These are phyloP conservation scores for Barnardius zonarius DNA, from an alignment of 2,113 vertebrate genomes.

Conservation along the genomic window DNA sequence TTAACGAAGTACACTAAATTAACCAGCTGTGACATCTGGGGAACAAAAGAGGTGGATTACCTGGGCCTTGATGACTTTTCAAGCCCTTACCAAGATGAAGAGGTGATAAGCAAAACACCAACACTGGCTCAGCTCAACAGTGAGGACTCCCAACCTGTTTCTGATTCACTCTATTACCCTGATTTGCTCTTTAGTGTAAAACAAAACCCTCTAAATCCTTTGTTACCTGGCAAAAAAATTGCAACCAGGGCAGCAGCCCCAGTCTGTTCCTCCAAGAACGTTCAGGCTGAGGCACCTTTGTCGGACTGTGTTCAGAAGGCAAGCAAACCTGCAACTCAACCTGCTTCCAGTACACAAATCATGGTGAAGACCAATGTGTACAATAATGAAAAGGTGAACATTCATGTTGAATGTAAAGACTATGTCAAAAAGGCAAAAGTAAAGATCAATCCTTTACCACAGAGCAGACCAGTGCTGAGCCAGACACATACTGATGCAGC, in stretches of 20 bases:
- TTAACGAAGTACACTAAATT: slow-evolving; percentile 96
- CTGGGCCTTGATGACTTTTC: slow-evolving; percentile 96
- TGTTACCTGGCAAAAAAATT: slow-evolving; percentile 83
- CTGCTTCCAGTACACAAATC: slow-evolving; percentile 90
- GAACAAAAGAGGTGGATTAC: slow-evolving; percentile 98
- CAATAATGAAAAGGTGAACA: slow-evolving; percentile 76
- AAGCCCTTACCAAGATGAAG: slow-evolving; percentile 97
- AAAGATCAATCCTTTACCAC: slow-evolving; percentile 81
- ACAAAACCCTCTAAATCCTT: slow-evolving; percentile 72
- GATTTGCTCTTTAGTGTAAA: slow-evolving; percentile 83
- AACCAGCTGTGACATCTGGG: slow-evolving; percentile 98
- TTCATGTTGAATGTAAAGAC: slow-evolving; percentile 83
- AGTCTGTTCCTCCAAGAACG: slow-evolving; percentile 81
- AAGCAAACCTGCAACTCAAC: slow-evolving; percentile 86
- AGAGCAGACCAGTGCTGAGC: slow-evolving; percentile 68
- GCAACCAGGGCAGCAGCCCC: slow-evolving; percentile 78
- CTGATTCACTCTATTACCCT: slow-evolving; percentile 90
- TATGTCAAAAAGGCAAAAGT: slow-evolving; percentile 97
- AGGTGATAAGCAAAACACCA: slow-evolving; percentile 93
- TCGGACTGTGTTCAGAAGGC: slow-evolving; percentile 88
- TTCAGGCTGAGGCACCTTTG: slow-evolving; percentile 77
- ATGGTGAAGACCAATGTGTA: slow-evolving; percentile 84
- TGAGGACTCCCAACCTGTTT: slow-evolving; percentile 95
- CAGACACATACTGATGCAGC: slow-evolving; percentile 71
- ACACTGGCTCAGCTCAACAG: slow-evolving; percentile 97